phyloP scores from a whole-genome alignment of 2,113 vertebrate genomes.

The Aplodontia rufa region DNA sequence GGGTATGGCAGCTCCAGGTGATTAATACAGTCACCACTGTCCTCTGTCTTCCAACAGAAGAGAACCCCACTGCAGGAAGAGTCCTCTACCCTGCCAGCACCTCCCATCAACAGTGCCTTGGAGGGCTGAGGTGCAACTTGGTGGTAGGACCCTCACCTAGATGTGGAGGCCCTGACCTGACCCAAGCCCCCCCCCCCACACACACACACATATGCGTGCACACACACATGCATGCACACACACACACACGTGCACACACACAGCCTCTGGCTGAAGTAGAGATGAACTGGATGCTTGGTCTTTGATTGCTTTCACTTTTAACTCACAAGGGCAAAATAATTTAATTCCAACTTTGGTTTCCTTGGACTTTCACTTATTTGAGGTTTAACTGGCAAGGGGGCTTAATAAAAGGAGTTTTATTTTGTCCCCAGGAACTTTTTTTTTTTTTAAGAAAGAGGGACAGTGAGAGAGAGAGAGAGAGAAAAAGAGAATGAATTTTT shows the following conservation, averaged over 20 bases:
- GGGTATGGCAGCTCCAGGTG: background rate
- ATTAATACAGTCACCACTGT: background rate
- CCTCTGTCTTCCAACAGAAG: fast-evolving
- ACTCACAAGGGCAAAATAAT: background rate
- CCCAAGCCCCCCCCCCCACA: no score
- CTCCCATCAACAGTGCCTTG: background rate
- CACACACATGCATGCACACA: background rate
- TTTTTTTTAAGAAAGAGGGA: no score
- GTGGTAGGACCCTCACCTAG: background rate
- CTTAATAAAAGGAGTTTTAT: constrained; percentile 2
- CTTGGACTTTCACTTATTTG: constrained; percentile 1
- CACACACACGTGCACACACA: background rate
- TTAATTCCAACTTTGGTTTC: background rate
- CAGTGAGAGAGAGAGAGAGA: no score
- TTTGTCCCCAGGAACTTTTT: background rate
- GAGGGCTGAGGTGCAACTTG: background rate
- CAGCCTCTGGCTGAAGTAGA: background rate
- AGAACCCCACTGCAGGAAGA: fast-evolving
- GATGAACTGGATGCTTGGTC: background rate
- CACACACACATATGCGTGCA: background rate
- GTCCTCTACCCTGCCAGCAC: fast-evolving
- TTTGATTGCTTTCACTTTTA: constrained; percentile 31
- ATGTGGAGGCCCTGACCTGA: background rate
- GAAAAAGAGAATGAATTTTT: no score
- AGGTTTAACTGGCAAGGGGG: background rate